Evolutionary conservation across 2,888 invertebrate species (phyloP), one percentile per base, ranked within the genome.

Genomic region (Acanthoscelides obtectus): DNA sequence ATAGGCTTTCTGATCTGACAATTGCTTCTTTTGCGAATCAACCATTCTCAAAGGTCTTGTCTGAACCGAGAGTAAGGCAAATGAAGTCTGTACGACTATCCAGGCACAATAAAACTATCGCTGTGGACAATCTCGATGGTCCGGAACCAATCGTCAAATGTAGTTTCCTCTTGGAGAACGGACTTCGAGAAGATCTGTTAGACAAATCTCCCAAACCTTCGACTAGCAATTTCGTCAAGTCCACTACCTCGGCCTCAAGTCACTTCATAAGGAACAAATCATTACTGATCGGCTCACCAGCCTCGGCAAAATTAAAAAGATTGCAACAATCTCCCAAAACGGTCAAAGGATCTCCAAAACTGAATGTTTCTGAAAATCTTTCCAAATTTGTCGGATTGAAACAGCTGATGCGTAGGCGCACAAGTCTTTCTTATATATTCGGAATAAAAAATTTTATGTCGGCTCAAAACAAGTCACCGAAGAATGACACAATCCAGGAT

Each of bases 381-480:
- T 45, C 45, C 5, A 45, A 45, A 17, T 45, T 45, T 45, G 45
- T 45, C 45, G 45, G 45, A 6, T 45, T 45, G 45, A 45, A 45
- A 12, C 45, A 45, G 45, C 45, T 45, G 5, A 45, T 45, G 45
- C 45, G 45, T 12, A 45, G 17, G 12, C 45, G 45, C 45, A 22
- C 22, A 1, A 77, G 79, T 72, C 73, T 81, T 19, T 72, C 71
- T 67, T 65, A 76, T 64, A 22, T 79, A 22, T 75, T 75, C n/a
- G 74, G 75, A 2, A 68, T 77, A 17, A 76, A 72, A 64, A 73
- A 71, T 12, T 22, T 75, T 19, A 70, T 74, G 67, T 72, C 17
- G 22, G 78, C 77, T 22, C 76, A 77, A 0, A 75, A 70, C 12
- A 75, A 74, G 63, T 27, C 72, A 4, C 75, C 77, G 5, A 67